phyloP scores from a whole-genome alignment of 2,797 vertebrate species.

The Acropternis orthonyx region DNA sequence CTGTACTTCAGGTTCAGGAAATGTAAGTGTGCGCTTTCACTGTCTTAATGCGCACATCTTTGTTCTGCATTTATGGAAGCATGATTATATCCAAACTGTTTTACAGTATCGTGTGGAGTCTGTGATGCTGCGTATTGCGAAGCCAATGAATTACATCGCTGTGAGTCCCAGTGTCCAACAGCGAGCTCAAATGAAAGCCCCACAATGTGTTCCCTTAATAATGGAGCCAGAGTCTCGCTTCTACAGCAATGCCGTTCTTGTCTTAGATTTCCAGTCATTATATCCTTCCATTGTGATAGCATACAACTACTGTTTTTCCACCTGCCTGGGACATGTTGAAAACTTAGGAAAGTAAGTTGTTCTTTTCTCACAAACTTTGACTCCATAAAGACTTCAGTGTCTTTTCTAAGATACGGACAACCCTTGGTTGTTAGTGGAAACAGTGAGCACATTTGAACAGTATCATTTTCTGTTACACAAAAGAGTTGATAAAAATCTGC shows the following conservation, averaged over 20 bases:
- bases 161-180: constrained; percentile 91
- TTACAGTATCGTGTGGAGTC: constrained; percentile 96
- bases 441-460: not conserved
- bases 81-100: not conserved
- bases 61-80: not conserved
- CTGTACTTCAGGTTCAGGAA: not conserved
- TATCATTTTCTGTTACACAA: not conserved
- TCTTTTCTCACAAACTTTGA: not conserved
- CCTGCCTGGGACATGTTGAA: constrained; percentile 93
- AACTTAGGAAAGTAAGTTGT: constrained; percentile 92
- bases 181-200: constrained; percentile 92
- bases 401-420: not conserved
- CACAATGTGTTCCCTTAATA: constrained; percentile 89
- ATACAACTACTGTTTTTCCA: constrained; percentile 99
- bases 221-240: constrained; percentile 98
- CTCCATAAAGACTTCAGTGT: not conserved
- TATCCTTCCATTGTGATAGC: constrained; percentile 98
- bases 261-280: constrained; percentile 95
- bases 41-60: not conserved
- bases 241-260: constrained; percentile 95
- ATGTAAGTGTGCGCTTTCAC: not conserved
- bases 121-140: constrained; percentile 96
- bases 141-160: constrained; percentile 94
- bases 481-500: not conserved
- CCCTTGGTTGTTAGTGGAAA: not conserved